Evolutionary conservation across 2,888 invertebrate genomes (phyloP).

Genomic region (Lordiphosa fenestrarum): DNA sequence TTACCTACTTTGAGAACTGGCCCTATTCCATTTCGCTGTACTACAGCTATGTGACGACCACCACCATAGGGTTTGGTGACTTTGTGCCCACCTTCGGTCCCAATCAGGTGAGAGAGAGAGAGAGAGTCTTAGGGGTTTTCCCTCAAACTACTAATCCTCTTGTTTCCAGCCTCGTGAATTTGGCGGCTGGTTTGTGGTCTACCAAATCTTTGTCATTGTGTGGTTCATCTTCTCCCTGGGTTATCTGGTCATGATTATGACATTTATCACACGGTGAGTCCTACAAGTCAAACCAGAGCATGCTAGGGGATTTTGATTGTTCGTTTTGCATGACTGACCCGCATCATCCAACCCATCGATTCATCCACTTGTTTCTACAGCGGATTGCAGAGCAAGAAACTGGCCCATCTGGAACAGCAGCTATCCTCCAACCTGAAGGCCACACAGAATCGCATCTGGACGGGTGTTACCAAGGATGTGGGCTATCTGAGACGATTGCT

Average conservation of each 20-base stretch:
- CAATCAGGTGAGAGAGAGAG: constrained; percentile 68
- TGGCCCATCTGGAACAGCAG: constrained; percentile 88
- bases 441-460: constrained; percentile 89
- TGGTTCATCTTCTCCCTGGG: constrained; percentile 97
- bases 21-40: constrained; percentile 91
- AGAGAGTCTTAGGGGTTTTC: too few species aligned
- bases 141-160: too few species aligned
- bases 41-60: constrained; percentile 92
- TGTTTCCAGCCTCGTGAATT: constrained; percentile 77
- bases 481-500: constrained; percentile 87
- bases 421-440: constrained; percentile 88
- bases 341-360: neutral
- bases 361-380: constrained; percentile 54
- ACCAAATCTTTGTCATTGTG: constrained; percentile 89
- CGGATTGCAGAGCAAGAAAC: constrained; percentile 85
- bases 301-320: constrained; percentile 29
- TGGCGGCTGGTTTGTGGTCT: constrained; percentile 85
- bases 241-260: constrained; percentile 93
- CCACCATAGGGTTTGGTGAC: constrained; percentile 96
- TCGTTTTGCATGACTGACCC: constrained; percentile 29
- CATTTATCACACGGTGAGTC: constrained; percentile 86
- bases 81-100: constrained; percentile 86
- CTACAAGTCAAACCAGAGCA: constrained; percentile 5
- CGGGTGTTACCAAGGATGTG: constrained; percentile 88
- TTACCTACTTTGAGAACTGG: constrained; percentile 93